These are phyloP conservation scores for Elysia crispata DNA, from an alignment of 2,888 invertebrate genomes.

Conservation along the genomic window DNA sequence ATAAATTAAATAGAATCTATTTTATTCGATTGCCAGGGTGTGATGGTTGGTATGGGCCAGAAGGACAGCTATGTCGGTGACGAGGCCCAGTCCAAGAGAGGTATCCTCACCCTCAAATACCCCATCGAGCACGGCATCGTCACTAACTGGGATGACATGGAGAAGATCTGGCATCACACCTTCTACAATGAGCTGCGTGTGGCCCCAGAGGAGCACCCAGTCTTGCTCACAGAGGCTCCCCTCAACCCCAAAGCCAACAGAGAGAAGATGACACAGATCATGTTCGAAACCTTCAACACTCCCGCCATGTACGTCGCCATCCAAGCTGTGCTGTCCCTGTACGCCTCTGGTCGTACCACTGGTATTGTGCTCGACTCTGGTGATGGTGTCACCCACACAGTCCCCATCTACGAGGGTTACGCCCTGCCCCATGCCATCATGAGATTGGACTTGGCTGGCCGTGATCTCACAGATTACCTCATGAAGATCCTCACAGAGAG, in stretches of 20 bases:
- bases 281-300: slow-evolving; percentile 91
- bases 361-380: slow-evolving; percentile 96
- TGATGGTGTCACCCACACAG: slow-evolving; percentile 95
- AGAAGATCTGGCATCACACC: slow-evolving; percentile 80
- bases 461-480: slow-evolving; percentile 81
- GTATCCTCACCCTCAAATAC: slow-evolving; percentile 72
- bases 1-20: no score
- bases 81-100: slow-evolving; percentile 73
- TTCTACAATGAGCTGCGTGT: slow-evolving; percentile 85
- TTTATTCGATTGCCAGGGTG: slow-evolving; percentile 52
- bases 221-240: slow-evolving; percentile 94
- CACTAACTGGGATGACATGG: slow-evolving; percentile 70
- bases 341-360: slow-evolving; percentile 96
- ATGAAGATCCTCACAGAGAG: slow-evolving; percentile 82
- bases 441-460: slow-evolving; percentile 80
- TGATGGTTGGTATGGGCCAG: slow-evolving; percentile 70
- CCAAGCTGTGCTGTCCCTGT: slow-evolving; percentile 93
- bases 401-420: slow-evolving; percentile 95
- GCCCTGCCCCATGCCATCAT: slow-evolving; percentile 94
- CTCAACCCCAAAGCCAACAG: slow-evolving; percentile 96
- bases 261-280: slow-evolving; percentile 94
- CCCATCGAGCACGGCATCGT: slow-evolving; percentile 73
- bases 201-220: slow-evolving; percentile 95
- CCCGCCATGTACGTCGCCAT: slow-evolving; percentile 97
- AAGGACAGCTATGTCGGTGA: slow-evolving; percentile 73